Base-by-base conservation (phyloP, 1,140 invertebrate genomes). In the Musca domestica region DNA sequence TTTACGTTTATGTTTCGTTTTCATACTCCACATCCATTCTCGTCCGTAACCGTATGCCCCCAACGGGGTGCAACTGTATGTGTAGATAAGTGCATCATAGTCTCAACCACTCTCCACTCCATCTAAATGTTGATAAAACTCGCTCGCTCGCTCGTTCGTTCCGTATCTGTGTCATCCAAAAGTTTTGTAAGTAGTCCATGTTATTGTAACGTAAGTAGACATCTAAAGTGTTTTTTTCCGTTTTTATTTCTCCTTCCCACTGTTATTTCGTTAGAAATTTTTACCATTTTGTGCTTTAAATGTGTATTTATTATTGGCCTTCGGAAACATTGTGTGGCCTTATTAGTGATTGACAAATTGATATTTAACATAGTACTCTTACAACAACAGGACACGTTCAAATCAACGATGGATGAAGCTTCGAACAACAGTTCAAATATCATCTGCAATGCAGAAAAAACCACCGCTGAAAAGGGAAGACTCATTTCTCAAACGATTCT, bases 321-420 rank as follows among this genome's bases (percentile, higher is more conserved):
- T 41, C 34, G 34, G 34, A 41, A 41, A 7, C 41, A 17, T 6
- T 51, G 7, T 17, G 3, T 51, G 17, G 4, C 1, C 22, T 17
- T 5, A 17, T 51, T 19, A 3, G 49, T 51, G 5, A 22, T 22
- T 64, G 2, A 14, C 61, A 27, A 27, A 7, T 58, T 64, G 41
- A 47, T 64, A 15, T n/a, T 46, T 22, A 64, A 64, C 10, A 41
- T 41, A 41, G 14, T 64, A 14, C 34, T 41, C 10, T 64, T 48
- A 41, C 12, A 64, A 64, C 47, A 34, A 68, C 49, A 95, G 92
- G 88, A 92, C 91, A 74, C 93, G 93, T 79, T 93, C 92, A 74
- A 95, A 94, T 83, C 93, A 95, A 77, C 88, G 93, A 83, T 98
- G 95, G 95, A 93, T 95, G 89, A 96, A 96, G 83, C 84, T 98